Evolutionary conservation across 2,113 vertebrate species (phyloP), one percentile per base, ranked within the genome.

Genomic region (Lonchura striata): DNA sequence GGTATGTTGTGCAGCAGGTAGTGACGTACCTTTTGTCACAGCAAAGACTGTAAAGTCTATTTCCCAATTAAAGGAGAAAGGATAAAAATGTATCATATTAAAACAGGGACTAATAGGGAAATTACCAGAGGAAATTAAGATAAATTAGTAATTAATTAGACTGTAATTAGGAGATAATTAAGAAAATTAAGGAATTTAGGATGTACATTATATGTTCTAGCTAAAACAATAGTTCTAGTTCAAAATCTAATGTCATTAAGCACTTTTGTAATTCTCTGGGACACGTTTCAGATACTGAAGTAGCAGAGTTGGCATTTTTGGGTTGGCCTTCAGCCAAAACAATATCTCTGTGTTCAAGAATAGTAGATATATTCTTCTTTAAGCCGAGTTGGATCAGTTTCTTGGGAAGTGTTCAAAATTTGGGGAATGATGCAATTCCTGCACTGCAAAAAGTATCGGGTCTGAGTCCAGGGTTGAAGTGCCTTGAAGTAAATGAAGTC

Each of bases 91-190:
- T 84, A 94, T 59, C 52, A 46, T 89, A 47, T 44, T 83, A 46
- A 86, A 63, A 57, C 11, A 72, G 66, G 33, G 42, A 86, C 72
- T 96, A 91, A 93, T 75, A 96, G 65, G 41, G 35, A 97, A 96
- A 65, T 76, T 96, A 80, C 65, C 70, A 88, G 88, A 97, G 52
- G 57, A 97, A 97, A 97, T 96, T 92, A 95, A 94, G 81, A 92
- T 77, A 80, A 96, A 94, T 95, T 95, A 80, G 70, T 85, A 93
- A 92, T 94, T 96, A 97, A 97, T 96, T 97, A 82, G 80, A 52
- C 16, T 80, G 11, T 72, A 97, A 95, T 85, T 91, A 96, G 82
- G 11, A 78, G 46, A 95, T 94, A 97, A 96, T 96, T 94, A 93
- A 90, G 20, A 69, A 95, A 95, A 96, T 94, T 92, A 95, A 77